phyloP scores from a whole-genome alignment of 1,140 invertebrate species.

The Leptinotarsa lineolata region DNA sequence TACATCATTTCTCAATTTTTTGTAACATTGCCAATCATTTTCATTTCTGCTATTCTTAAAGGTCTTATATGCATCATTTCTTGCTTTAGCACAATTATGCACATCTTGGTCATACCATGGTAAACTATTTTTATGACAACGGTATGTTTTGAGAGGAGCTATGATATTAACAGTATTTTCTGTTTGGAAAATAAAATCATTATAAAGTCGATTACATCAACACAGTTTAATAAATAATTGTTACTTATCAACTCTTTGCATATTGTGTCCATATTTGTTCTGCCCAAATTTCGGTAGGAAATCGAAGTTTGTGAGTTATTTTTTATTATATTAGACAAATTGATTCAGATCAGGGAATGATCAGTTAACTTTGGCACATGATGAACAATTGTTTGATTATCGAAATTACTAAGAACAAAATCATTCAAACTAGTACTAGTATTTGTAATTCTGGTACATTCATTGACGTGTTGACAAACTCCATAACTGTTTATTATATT shows the following conservation, averaged over 20 bases:
- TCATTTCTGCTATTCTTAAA: neutral
- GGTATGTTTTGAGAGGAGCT: neutral
- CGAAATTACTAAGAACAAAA: neutral
- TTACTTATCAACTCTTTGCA: neutral
- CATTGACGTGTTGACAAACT: neutral
- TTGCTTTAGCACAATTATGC: neutral
- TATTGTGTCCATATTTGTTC: neutral
- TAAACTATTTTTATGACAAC: neutral
- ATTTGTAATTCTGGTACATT: conserved; percentile 17
- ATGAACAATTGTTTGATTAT: neutral
- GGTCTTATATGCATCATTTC: neutral
- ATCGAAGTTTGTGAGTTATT: neutral
- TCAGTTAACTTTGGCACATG: conserved; percentile 17
- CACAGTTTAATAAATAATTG: neutral
- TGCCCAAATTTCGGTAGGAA: neutral
- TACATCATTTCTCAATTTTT: conserved; percentile 1
- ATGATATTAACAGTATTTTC: conserved; percentile 6
- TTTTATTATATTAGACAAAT: neutral
- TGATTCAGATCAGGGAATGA: conserved; percentile 10
- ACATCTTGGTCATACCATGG: neutral
- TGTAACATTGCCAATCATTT: neutral
- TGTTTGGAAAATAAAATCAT: neutral
- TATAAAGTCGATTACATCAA: neutral
- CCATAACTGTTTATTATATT: conserved; percentile 1
- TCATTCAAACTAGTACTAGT: conserved; percentile 5